Conservation (phyloP, 2,797 vertebrate species). For the Synanceia verrucosa region DNA sequence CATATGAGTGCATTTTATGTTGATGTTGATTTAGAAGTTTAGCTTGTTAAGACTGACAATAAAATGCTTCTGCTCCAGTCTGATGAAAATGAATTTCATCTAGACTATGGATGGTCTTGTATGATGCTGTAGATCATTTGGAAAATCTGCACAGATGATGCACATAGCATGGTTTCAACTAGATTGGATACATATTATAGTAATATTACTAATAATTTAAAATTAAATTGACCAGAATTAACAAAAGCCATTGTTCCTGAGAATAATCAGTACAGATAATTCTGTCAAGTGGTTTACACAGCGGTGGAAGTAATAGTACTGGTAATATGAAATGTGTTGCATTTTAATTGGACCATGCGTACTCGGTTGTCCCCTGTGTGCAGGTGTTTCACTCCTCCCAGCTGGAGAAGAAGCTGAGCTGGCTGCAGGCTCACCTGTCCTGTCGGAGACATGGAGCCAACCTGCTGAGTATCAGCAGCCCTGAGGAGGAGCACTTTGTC, state of each 20-base stretch:
- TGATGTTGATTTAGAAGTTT: background rate
- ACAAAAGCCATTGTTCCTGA: no score
- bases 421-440: conserved; percentile 89
- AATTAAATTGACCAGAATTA: background rate
- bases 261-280: no score
- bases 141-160: no score
- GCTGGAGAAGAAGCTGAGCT: conserved; percentile 88
- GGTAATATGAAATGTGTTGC: background rate
- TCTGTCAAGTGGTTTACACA: background rate
- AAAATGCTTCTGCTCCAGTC: background rate
- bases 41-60: background rate
- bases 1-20: background rate
- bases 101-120: background rate
- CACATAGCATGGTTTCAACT: no score
- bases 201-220: background rate
- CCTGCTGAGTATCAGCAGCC: conserved; percentile 89
- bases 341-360: background rate
- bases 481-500: conserved; percentile 91
- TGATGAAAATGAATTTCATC: background rate
- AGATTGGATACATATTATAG: no score
- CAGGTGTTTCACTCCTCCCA: conserved; percentile 90
- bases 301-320: background rate
- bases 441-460: conserved; percentile 89
- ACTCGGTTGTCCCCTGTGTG: background rate
- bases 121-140: background rate